These are phyloP conservation scores for Eutolmus rufibarbis DNA, from an alignment of 2,888 invertebrate species.

Conservation along the genomic window DNA sequence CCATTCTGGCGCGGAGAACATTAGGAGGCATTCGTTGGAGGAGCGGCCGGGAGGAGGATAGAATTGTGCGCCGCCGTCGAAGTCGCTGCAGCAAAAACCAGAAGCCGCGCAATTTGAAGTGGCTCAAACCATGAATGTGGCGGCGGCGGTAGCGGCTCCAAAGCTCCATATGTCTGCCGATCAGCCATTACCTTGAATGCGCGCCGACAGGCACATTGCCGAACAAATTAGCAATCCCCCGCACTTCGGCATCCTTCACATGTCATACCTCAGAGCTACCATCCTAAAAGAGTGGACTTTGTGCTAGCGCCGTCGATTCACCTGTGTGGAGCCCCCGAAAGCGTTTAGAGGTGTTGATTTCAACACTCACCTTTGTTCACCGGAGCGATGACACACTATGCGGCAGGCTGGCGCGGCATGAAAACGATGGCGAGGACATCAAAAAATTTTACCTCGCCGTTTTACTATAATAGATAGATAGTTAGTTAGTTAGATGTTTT, in stretches of 20 bases:
- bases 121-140: background rate
- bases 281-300: background rate
- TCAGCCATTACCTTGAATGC: background rate
- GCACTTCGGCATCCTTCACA: constrained; percentile 25
- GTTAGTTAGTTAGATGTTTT: background rate
- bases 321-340: background rate
- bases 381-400: background rate
- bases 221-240: constrained; percentile 12
- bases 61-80: background rate
- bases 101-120: background rate
- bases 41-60: background rate
- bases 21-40: background rate
- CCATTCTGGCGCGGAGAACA: background rate
- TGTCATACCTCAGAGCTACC: background rate
- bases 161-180: background rate
- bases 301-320: background rate
- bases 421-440: background rate
- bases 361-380: background rate
- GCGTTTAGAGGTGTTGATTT: background rate
- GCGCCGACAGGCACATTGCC: background rate
- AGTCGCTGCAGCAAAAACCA: background rate
- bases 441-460: background rate
- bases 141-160: background rate
- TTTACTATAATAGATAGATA: background rate
- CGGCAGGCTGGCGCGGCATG: background rate